A percentile compares a stretch with the other conserved stretches of the same genome.
These are phyloP conservation scores for Oopsacas minuta DNA, from an alignment of 37 sponge, comb jelly and placozoan genomes.

Conservation along the genomic window DNA sequence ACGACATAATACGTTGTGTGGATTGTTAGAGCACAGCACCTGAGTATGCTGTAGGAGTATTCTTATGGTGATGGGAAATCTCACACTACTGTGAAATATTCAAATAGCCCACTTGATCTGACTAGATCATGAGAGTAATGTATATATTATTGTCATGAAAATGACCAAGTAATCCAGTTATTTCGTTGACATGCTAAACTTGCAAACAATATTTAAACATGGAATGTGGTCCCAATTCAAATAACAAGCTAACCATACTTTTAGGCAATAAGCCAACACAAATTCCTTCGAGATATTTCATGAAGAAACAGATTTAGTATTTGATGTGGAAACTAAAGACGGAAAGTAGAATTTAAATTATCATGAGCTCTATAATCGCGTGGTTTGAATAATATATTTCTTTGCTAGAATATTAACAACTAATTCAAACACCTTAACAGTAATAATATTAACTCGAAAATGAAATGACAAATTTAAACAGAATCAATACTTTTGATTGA, in stretches of 20 bases:
- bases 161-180: background rate
- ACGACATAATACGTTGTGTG: background rate
- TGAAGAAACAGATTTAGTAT: no score
- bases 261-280: background rate
- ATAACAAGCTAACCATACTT: background rate
- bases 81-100: constrained; percentile 16
- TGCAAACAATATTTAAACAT: background rate
- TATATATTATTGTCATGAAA: background rate
- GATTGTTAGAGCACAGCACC: background rate
- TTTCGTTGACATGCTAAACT: background rate
- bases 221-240: constrained; percentile 1
- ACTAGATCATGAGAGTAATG: background rate
- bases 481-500: no score
- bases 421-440: no score
- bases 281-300: no score
- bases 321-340: no score
- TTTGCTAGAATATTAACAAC: no score
- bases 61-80: background rate
- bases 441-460: no score
- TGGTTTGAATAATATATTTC: no score
- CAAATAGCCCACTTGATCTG: constrained; percentile 9
- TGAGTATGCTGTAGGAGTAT: constrained; percentile 3
- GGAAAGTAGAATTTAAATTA: no score
- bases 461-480: no score
- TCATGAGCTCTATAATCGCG: no score